These are phyloP conservation scores for Calameuta idolon DNA, from an alignment of 2,888 invertebrate genomes.

Conservation along the genomic window DNA sequence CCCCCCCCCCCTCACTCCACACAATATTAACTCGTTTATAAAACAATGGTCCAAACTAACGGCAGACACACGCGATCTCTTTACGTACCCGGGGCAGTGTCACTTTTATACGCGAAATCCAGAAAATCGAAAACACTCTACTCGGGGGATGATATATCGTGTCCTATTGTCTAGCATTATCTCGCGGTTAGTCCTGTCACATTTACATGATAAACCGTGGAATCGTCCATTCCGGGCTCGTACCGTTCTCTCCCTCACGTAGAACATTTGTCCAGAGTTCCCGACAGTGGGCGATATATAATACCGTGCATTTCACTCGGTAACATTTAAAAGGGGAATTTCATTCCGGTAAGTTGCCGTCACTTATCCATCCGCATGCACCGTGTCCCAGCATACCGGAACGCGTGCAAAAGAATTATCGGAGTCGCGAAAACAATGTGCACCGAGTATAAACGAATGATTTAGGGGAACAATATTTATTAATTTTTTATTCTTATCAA, in stretches of 20 bases:
- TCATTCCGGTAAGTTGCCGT: neutral
- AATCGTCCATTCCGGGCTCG: neutral
- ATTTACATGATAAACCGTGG: neutral
- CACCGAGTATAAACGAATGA: too few relatives aligned
- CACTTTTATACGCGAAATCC: neutral
- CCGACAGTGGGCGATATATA: neutral
- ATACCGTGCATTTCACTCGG: neutral
- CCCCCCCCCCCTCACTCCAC: too few relatives aligned
- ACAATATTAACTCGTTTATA: neutral
- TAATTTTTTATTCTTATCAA: neutral
- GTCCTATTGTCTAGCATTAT: neutral
- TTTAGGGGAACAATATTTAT: neutral
- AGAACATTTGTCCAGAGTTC: neutral
- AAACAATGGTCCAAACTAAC: neutral
- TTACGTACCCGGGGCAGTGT: neutral
- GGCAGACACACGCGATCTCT: neutral
- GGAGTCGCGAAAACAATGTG: neutral
- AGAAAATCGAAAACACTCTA: neutral
- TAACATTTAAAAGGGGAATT: neutral
- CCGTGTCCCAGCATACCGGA: neutral
- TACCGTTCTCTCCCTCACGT: neutral
- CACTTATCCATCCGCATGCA: neutral
- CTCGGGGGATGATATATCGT: neutral
- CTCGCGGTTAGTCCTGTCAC: neutral
- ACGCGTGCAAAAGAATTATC: neutral